phyloP scores from a whole-genome alignment of 1,140 invertebrate species.

The Platorchestia sp. region DNA sequence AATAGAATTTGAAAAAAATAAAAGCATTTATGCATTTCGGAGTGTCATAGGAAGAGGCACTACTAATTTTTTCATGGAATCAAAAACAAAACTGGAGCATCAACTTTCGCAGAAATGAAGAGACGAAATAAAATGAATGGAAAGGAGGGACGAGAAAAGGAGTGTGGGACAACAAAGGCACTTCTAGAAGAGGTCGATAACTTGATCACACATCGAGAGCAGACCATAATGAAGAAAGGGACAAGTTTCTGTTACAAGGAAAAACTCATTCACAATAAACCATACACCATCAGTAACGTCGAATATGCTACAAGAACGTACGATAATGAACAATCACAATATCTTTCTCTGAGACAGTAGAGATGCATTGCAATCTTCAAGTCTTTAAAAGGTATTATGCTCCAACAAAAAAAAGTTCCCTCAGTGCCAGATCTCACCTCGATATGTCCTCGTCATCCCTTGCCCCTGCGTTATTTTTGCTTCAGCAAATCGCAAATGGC shows the following conservation, averaged over 20 bases:
- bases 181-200: background rate
- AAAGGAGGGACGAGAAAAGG: background rate
- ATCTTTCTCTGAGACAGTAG: background rate
- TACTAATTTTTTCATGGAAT: background rate
- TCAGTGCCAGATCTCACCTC: background rate
- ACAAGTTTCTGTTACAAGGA: background rate
- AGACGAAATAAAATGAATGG: background rate
- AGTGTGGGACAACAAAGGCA: background rate
- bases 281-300: background rate
- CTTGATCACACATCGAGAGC: background rate
- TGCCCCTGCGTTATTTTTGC: background rate
- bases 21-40: too few species aligned
- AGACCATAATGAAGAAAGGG: too few species aligned
- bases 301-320: background rate
- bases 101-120: background rate
- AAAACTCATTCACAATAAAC: background rate
- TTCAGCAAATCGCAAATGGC: background rate
- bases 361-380: background rate
- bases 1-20: background rate
- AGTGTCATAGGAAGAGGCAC: too few species aligned
- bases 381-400: background rate
- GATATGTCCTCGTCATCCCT: too few species aligned
- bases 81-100: background rate
- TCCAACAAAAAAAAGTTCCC: background rate
- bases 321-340: background rate